Conservation (phyloP, 2,888 invertebrate genomes). For the Yponomeuta sedellus region DNA sequence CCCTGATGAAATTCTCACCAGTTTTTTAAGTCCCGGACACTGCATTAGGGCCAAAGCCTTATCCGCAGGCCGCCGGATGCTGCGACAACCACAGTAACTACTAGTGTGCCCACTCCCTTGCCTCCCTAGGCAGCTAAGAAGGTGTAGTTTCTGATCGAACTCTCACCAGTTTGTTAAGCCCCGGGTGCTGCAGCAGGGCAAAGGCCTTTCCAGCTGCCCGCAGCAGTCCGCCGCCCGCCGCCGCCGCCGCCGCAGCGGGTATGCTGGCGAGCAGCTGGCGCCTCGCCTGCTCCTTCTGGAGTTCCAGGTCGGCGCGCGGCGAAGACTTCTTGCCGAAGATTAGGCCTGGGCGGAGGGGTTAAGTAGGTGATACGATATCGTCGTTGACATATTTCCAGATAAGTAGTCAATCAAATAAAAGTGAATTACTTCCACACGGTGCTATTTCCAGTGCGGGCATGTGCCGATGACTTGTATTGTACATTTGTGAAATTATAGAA, state of each 20-base stretch:
- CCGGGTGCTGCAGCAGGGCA: conserved; percentile 73
- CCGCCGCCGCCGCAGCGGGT: conserved; percentile 25
- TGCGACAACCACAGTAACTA: no score
- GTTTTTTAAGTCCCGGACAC: conserved; percentile 78
- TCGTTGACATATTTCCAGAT: no score
- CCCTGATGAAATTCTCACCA: conserved; percentile 34
- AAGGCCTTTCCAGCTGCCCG: conserved; percentile 41
- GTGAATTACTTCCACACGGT: no score
- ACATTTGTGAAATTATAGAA: no score
- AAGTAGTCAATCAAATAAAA: no score
- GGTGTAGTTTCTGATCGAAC: conserved; percentile 11
- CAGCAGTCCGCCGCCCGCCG: conserved; percentile 33
- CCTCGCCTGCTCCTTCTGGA: conserved; percentile 49
- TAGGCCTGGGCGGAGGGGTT: conserved; percentile 35
- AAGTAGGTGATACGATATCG: no score
- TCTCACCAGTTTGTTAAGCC: conserved; percentile 75
- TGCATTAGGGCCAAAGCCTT: conserved; percentile 67
- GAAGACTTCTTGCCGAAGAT: conserved; percentile 43
- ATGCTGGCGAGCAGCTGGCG: conserved; percentile 44
- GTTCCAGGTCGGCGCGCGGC: conserved; percentile 24
- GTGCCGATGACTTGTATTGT: no score
- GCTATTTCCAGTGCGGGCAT: no score
- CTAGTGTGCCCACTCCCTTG: no score
- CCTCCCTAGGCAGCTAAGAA: no score
- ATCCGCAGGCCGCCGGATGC: no score